phyloP scores from a whole-genome alignment of 2,113 vertebrate species.

The Dromaius novaehollandiae region DNA sequence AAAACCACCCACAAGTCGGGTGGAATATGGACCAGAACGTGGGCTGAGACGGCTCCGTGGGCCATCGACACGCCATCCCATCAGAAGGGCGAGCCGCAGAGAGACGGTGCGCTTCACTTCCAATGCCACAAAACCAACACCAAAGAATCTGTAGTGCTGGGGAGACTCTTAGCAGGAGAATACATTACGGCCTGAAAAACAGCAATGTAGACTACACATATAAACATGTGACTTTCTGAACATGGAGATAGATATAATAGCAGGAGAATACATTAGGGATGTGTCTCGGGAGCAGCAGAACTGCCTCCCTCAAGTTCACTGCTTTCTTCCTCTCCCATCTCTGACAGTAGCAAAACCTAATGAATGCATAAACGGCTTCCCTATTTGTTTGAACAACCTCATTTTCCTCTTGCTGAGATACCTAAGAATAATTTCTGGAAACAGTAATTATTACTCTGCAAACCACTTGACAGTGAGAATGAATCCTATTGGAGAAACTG shows the following conservation, averaged over 20 bases:
- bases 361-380: background rate
- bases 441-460: background rate
- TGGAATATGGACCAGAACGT: fast-evolving
- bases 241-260: background rate
- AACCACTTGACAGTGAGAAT: background rate
- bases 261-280: background rate
- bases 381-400: fast-evolving
- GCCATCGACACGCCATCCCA: fast-evolving
- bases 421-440: background rate
- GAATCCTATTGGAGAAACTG: background rate
- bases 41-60: too few relatives aligned
- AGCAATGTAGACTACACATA: too few relatives aligned
- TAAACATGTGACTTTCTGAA: too few relatives aligned
- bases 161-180: background rate
- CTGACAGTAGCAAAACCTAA: background rate
- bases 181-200: background rate
- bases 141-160: fast-evolving
- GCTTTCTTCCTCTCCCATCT: background rate
- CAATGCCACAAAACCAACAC: background rate
- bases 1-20: background rate
- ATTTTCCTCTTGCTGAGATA: background rate
- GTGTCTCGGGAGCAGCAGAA: background rate
- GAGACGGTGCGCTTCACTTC: fast-evolving
- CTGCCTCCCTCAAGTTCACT: background rate
- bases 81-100: background rate